Percentiles rank a stretch among this genome's conserved stretches.
Conservation (phyloP, 2,888 invertebrate genomes). For the Ramazzottius varieornatus region DNA sequence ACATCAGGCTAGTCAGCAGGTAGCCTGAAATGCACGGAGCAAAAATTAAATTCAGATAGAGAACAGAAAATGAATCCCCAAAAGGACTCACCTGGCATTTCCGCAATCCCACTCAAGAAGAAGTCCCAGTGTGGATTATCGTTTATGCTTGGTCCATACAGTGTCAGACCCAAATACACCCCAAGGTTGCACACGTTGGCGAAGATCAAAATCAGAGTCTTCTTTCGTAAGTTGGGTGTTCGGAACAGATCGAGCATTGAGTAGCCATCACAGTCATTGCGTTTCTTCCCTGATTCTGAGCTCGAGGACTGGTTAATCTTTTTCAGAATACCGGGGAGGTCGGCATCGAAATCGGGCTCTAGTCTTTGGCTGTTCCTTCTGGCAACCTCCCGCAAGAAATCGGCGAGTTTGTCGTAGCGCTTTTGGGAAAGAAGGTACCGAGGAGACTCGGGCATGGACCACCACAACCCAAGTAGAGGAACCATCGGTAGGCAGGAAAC, state of each 20-base stretch:
- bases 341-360: not conserved
- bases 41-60: too few species aligned
- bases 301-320: not conserved
- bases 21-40: too few species aligned
- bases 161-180: not conserved
- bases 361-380: not conserved
- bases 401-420: not conserved
- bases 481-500: not conserved
- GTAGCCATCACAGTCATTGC: not conserved
- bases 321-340: not conserved
- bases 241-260: not conserved
- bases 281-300: not conserved
- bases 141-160: not conserved
- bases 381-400: not conserved
- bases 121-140: not conserved
- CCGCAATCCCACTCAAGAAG: not conserved
- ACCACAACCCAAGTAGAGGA: not conserved
- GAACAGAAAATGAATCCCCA: too few species aligned
- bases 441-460: not conserved
- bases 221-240: not conserved
- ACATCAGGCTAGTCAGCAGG: not conserved
- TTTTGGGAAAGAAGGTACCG: not conserved
- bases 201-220: not conserved
- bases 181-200: not conserved
- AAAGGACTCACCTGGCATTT: conserved; percentile 2